Base-by-base conservation (phyloP, 2,797 vertebrate species). In the Syncerus caffer region DNA sequence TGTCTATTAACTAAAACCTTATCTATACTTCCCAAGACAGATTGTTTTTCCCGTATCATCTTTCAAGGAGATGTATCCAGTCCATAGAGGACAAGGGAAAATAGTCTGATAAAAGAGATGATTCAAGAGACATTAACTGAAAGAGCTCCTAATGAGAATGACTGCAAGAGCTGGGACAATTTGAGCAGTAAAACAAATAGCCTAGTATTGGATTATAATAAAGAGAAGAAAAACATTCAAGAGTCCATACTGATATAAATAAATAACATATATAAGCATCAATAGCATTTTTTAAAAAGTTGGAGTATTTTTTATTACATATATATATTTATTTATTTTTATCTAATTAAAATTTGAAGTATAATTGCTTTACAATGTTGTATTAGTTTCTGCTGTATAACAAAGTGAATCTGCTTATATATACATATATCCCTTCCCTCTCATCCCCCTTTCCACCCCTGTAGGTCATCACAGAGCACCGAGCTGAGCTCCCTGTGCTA, bases 1-100 rank as follows among this genome's bases (percentile, higher is more conserved):
- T 76, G 50, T 89, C 47, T 96, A 29, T 93, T 95, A 62, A 92
- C 71, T 84, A 93, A 93, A 95, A 85, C 55, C 29, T 94, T 96
- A 88, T 64, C 85, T 95, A 23, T 62, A 92, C 71, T 97, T 97
- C 85, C 93, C 57, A 92, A 91, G 64, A 92, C 57, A 74, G 51
- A 92, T 92, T 60, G n/a, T 87, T 90, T 94, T 94, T 79, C 29
- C 38, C 16, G n/a, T 34, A 85, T 50, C 53, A 60, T 31, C 53
- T 96, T 97, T 94, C 79, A 97, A 92, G 92, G 82, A 92, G 76
- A 74, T 51, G 29, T 62, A 71, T 42, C 83, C 45, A 80, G 51
- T 84, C 64, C 27, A 76, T 34, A 82, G 8, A 51, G 64, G 29
- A 89, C 53, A 94, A 94, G 96, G 51, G 21, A 79, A 93, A 96